Evolutionary conservation across 1,140 invertebrate species (phyloP).

Genomic region (Saccostrea glomerata): DNA sequence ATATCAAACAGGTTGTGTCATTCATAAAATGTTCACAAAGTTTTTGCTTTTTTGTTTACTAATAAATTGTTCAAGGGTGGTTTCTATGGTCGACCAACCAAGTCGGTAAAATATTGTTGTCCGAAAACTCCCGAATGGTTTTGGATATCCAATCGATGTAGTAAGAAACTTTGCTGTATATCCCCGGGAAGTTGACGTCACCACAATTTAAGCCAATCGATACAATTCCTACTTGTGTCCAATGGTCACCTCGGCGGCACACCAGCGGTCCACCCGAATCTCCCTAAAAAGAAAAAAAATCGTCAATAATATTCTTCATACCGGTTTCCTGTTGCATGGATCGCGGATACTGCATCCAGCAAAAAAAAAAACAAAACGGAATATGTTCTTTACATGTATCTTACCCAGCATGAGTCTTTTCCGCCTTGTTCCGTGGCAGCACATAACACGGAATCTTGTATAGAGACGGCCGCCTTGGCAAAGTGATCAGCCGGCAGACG

Average conservation of each 20-base stretch:
- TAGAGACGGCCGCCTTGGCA: conserved; percentile 53
- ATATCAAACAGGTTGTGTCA: conserved; percentile 13
- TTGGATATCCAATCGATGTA: conserved; percentile 88
- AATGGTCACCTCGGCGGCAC: conserved; percentile 76
- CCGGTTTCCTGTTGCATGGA: no score
- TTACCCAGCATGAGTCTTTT: conserved; percentile 63
- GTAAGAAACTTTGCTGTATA: conserved; percentile 88
- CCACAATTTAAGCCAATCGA: conserved; percentile 96
- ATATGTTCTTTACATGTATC: neutral
- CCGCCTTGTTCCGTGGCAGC: conserved; percentile 57
- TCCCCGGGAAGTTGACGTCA: conserved; percentile 94
- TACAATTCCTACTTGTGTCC: conserved; percentile 81
- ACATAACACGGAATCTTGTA: conserved; percentile 67
- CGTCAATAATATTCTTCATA: no score
- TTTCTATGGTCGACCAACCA: conserved; percentile 26
- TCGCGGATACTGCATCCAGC: no score
- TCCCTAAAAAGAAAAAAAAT: conserved; percentile 61
- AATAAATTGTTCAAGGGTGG: neutral
- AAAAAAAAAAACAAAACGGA: no score
- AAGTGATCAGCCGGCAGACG: conserved; percentile 58
- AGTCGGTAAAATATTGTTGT: conserved; percentile 20
- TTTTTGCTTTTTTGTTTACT: neutral
- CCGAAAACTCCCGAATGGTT: conserved; percentile 55
- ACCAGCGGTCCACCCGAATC: conserved; percentile 86
- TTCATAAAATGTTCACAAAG: neutral